Conservation (phyloP, 2,797 vertebrate genomes). For the Monodelphis domestica region DNA sequence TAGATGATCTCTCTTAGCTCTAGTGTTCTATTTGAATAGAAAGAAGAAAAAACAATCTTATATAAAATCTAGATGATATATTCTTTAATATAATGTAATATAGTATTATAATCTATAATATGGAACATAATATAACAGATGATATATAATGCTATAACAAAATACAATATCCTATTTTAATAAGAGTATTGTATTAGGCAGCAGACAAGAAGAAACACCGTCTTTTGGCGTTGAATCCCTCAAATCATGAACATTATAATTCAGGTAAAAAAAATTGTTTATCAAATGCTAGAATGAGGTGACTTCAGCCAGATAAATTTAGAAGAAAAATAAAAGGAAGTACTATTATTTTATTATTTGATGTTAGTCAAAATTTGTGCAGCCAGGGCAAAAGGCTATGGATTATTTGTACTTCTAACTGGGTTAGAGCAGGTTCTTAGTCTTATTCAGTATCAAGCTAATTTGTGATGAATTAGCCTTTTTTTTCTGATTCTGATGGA, state of each 20-base stretch:
- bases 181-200: neutral
- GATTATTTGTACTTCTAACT: neutral
- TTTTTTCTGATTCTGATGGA: neutral
- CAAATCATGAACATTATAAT: neutral
- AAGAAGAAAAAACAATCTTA: neutral
- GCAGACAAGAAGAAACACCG: neutral
- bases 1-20: neutral
- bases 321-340: neutral
- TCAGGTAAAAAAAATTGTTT: neutral
- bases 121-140: neutral
- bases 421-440: neutral
- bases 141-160: neutral
- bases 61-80: neutral
- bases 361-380: neutral
- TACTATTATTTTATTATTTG: neutral
- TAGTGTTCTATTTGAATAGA: neutral
- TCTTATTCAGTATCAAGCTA: neutral
- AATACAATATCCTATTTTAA: neutral
- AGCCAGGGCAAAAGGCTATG: neutral
- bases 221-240: neutral
- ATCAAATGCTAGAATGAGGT: neutral
- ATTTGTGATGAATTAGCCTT: neutral
- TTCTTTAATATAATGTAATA: neutral
- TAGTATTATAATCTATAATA: neutral
- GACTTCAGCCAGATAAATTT: neutral